Base-by-base conservation (phyloP, 2,888 invertebrate genomes). In the Apocheima hispidaria region DNA sequence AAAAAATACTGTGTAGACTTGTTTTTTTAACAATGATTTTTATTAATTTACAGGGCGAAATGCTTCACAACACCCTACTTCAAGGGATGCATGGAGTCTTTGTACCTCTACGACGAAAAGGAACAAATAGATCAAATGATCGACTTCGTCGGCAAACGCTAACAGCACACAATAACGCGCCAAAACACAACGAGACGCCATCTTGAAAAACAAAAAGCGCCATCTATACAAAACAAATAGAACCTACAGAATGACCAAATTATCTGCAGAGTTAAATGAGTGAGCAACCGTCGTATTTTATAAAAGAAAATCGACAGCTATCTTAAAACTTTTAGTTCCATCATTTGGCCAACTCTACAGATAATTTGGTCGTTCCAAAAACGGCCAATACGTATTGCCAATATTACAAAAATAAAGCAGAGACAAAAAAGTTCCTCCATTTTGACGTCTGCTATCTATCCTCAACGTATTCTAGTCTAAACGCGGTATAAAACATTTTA, bases 51-150 rank as follows among this genome's bases (percentile, higher is more conserved):
- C 94, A 96, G 96, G 94, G 94, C 94, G 84, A 93, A 95, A 90
- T 96, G 96, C 93, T 96, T 96, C 93, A 95, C 95, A 84, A 95
- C 95, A 88, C 94, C 94, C 93, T 96, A 95, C 93, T 96, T 96
- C 94, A 95, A 95, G 93, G 96, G 96, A 92, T 96, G 96, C 93
- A 93, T 96, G 93, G 95, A 96, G 93, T 95, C 95, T 87, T 94
- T 96, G 92, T 94, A 95, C 91, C 94, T 96, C 88, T 94, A 94
- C 85, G 96, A 96, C 89, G 96, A 96, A 90, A 95, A 95, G 93
- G 95, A 95, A 86, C 95, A 95, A 90, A 95, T 95, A 93, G 94
- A 94, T 88, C 95, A 95, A 92, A 95, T 96, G 96, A 95, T 96
- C 91, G 96, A 96, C 92, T 96, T 94, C 93, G 94, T 96, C 92